Base-by-base conservation (phyloP, 2,888 invertebrate genomes). In the Xestia ashworthii region DNA sequence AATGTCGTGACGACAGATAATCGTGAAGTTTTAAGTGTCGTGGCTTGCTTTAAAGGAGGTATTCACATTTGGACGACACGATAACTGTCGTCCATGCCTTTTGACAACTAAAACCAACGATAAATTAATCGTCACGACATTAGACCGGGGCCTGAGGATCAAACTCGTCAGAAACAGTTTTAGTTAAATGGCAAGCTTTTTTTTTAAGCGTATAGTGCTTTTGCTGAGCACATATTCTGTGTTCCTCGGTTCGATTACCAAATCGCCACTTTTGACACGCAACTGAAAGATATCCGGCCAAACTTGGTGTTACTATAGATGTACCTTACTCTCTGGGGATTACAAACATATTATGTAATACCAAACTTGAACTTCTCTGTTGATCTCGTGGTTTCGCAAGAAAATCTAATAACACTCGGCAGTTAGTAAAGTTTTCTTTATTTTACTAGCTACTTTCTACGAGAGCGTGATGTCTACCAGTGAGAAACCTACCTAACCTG, bases 391-490 rank as follows among this genome's bases (percentile, higher is more conserved):
- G 50, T 65, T 80, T 25, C 69, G 46, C 53, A 60, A 75, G 46
- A 41, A 80, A 80, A 75, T 75, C 60, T 55, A 75, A 55, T 62
- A 62, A 67, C 16, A 62, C 32, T 58, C 22, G 1, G 46, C 16
- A 53, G 41, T 44, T 62, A 80, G 66, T 69, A 66, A 60, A 53
- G n/a, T 80, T 80, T 69, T 46, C 50, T 69, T 53, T 46, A 80
- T 75, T 75, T n/a, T 41, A 74, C 46, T 80, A 62, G 8, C 32
- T 19, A 60, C 50, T 41, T 53, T 22, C 16, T 46, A 22, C 8
- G 16, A 66, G 79, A 72, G 8, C 5, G 4, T 58, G 76, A 78
- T 44, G 65, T 66, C 48, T 32, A 58, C 58, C 1, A n/a, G 22
- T 60, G n/a, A 69, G 16, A n/a, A 71, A 46, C 58, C 32, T 32